phyloP scores from a whole-genome alignment of 2,888 invertebrate genomes.

The Elgonia sp. region DNA sequence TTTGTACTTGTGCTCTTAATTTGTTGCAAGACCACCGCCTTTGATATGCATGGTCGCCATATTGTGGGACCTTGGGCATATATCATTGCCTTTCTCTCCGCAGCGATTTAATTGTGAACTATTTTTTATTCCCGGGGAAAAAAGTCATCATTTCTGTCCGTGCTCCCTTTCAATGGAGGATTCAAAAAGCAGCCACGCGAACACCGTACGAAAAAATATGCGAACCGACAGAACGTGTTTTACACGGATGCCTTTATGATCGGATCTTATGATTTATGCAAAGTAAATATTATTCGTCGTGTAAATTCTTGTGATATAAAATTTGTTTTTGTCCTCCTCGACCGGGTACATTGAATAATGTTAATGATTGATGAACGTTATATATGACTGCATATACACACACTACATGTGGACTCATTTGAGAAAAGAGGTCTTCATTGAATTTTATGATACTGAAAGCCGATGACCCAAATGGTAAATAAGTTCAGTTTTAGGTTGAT shows the following conservation, averaged over 20 bases:
- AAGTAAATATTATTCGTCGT: constrained; percentile 58
- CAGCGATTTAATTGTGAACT: constrained; percentile 59
- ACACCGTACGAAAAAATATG: constrained; percentile 48
- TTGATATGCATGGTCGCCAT: constrained; percentile 49
- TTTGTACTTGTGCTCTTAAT: constrained; percentile 43
- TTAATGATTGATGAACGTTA: constrained; percentile 55
- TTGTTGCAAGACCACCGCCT: constrained; percentile 49
- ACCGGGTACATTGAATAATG: constrained; percentile 33
- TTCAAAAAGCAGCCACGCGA: constrained; percentile 64
- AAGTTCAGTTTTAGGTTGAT: too few relatives aligned
- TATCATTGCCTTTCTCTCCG: constrained; percentile 60
- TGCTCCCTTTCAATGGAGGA: constrained; percentile 51
- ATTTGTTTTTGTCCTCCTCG: constrained; percentile 45
- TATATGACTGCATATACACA: constrained; percentile 27
- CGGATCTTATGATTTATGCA: constrained; percentile 62
- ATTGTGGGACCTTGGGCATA: constrained; percentile 49
- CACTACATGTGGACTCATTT: constrained; percentile 41
- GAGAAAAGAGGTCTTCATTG: constrained; percentile 37
- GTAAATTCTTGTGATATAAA: constrained; percentile 47
- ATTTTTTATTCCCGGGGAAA: constrained; percentile 40
- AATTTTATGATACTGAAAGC: constrained; percentile 22
- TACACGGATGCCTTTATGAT: constrained; percentile 52
- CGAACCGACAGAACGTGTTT: constrained; percentile 67
- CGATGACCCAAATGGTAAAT: not conserved
- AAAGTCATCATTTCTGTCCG: constrained; percentile 49